Evolutionary conservation across 1,140 invertebrate species (phyloP).

Genomic region (Phthorimaea operculella): DNA sequence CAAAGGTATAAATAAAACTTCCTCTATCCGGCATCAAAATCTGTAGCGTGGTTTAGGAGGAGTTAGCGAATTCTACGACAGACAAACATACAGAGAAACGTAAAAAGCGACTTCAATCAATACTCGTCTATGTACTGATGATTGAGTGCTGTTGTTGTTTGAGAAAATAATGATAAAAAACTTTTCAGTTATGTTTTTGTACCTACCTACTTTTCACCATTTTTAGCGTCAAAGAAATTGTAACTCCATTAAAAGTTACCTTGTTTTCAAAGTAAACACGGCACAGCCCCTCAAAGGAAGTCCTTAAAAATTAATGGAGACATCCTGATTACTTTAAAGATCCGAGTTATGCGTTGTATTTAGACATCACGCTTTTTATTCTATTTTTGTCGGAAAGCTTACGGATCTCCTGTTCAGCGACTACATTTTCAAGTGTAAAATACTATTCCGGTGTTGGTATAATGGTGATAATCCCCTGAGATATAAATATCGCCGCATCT

Average conservation of each 20-base stretch:
- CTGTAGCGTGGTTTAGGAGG: too few species aligned
- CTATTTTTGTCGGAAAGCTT: conserved; percentile 25
- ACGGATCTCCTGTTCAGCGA: conserved; percentile 21
- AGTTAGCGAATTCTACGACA: too few species aligned
- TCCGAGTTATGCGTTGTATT: conserved; percentile 24
- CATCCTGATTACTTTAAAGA: conserved; percentile 47
- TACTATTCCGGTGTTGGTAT: background rate
- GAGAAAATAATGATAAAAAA: background rate
- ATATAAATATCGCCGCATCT: conserved; percentile 37
- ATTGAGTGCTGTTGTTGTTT: background rate
- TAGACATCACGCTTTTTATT: conserved; percentile 13
- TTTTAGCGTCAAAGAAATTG: conserved; percentile 38
- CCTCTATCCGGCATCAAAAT: too few species aligned
- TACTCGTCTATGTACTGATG: background rate
- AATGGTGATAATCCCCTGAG: conserved; percentile 25
- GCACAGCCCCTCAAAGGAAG: conserved; percentile 46
- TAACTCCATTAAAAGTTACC: conserved; percentile 63
- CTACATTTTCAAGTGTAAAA: conserved; percentile 1
- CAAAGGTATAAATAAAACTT: too few species aligned
- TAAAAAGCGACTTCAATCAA: too few species aligned
- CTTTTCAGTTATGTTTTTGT: conserved; percentile 20
- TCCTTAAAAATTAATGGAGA: conserved; percentile 59
- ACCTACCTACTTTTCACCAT: conserved; percentile 10
- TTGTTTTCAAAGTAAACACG: conserved; percentile 56
- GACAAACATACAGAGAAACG: too few species aligned